phyloP scores from a whole-genome alignment of 2,888 invertebrate species.

The Drosophila algonquin region DNA sequence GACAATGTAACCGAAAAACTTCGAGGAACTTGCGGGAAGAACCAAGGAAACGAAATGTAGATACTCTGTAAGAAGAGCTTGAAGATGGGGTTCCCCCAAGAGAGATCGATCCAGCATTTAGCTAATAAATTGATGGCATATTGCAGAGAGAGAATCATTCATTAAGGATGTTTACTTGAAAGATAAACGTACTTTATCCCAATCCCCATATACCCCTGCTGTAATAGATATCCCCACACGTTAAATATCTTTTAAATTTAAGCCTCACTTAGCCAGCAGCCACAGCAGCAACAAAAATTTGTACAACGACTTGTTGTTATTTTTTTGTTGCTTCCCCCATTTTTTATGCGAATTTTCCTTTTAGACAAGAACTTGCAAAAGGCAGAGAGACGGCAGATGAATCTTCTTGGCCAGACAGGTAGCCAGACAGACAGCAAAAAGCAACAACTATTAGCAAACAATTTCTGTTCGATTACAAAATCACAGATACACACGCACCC shows the following conservation, averaged over 20 bases:
- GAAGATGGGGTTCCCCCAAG: background rate
- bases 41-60: constrained; percentile 2
- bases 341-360: constrained; percentile 54
- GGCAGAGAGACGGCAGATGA: constrained; percentile 32
- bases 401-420: constrained; percentile 52
- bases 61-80: constrained; percentile 13
- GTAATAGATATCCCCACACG: background rate
- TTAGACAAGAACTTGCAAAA: constrained; percentile 55
- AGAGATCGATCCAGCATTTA: background rate
- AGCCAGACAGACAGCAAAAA: constrained; percentile 23
- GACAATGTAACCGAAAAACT: constrained; percentile 45
- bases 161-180: too few species aligned
- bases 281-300: constrained; percentile 50
- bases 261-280: constrained; percentile 21
- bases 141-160: background rate
- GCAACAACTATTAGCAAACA: constrained; percentile 47
- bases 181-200: background rate
- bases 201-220: background rate
- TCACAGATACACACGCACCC: constrained; percentile 31
- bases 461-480: constrained; percentile 64
- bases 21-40: background rate
- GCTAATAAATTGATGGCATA: background rate
- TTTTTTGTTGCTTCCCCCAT: constrained; percentile 6
- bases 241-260: constrained; percentile 30
- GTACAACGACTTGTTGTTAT: constrained; percentile 35